Evolutionary conservation across 2,888 invertebrate genomes (phyloP), one percentile per base, ranked within the genome.

Genomic region (Apamea epomidion): DNA sequence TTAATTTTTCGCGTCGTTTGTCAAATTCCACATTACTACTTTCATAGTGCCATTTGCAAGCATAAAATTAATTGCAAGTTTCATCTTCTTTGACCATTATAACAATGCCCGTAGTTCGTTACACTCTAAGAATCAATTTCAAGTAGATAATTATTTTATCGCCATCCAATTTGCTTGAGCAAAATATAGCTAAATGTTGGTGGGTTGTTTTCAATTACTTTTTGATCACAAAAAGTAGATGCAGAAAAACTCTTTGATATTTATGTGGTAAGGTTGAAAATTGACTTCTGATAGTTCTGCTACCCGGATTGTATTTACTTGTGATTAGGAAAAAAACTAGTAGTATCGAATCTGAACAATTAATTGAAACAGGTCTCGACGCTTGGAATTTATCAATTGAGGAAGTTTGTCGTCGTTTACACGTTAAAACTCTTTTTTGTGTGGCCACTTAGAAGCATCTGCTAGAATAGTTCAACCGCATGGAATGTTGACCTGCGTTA

Each of bases 61-160:
- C 76, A 69, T 87, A 87, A 88, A 76, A 86, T 78, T 76, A 76
- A 86, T 78, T 88, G 75, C 74, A 71, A 74, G 60, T 67, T 72
- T 74, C 80, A 78, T 87, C 72, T 72, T 74, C 71, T 74, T 54
- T 12, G 64, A 80, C 48, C 88, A 64, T 74, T 84, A 72, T 75
- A 69, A 87, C 74, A 87, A 88, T 85, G 68, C 6, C 70, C n/a
- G 79, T 60, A 84, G 88, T 84, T 85, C 81, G 88, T 85, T 85
- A 74, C 74, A 79, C 83, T 74, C 74, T n/a, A 48, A 86, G 80
- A 82, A 88, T 82, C 86, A 86, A 86, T 88, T 86, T 86, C 62
- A 68, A 60, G 25, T 73, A 76, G 62, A 85, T 87, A 68, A 80
- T 81, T 74, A 84, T 85, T 84, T 84, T 76, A 83, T 76, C 74